Evolutionary conservation across 2,888 invertebrate genomes (phyloP), one percentile per base, ranked within the genome.

Genomic region (Dicycla oo): DNA sequence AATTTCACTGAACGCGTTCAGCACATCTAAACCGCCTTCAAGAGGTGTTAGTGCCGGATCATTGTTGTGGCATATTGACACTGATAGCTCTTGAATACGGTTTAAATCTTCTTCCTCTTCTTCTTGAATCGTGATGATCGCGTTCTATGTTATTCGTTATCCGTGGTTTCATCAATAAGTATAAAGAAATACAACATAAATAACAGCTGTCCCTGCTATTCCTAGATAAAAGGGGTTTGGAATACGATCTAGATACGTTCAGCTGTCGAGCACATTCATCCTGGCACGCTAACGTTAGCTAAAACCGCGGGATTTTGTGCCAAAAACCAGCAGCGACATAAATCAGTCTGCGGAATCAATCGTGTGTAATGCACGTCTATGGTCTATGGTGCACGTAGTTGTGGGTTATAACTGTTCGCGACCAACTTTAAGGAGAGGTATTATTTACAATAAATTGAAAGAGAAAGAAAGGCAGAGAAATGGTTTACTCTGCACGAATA

Each of bases 301-400:
- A 51, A 72, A 73, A 76, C 83, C 85, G 69, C 78, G 54, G 78
- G 78, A 61, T 68, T 64, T 78, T 49, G 73, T 75, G 76, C 73
- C 76, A 78, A 83, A 70, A 78, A 65, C 83, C 60, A 47, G 40
- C 54, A 54, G 56, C n/a, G 11, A 13, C 20, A 79, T 88, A 83
- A 86, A 87, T 87, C 85, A 84, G 82, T 84, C 86, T 82, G 84
- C 60, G 64, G 78, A 71, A 82, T 87, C 88, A 88, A 85, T 87
- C 81, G 82, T 63, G 65, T 68, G 62, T 57, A 54, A 61, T 68
- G 60, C 45, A 30, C 34, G 20, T 62, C 51, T 57, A 30, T 57
- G 63, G 30, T 53, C 45, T 60, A 15, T 54, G 57, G 40, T 43
- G 8, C 26, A 51, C 18, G 11, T 40, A 3, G 34, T 34, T 6